Percentiles rank a stretch among this genome's conserved stretches.
Conservation (phyloP, 1,140 invertebrate species). For the Ceratina japonica region DNA sequence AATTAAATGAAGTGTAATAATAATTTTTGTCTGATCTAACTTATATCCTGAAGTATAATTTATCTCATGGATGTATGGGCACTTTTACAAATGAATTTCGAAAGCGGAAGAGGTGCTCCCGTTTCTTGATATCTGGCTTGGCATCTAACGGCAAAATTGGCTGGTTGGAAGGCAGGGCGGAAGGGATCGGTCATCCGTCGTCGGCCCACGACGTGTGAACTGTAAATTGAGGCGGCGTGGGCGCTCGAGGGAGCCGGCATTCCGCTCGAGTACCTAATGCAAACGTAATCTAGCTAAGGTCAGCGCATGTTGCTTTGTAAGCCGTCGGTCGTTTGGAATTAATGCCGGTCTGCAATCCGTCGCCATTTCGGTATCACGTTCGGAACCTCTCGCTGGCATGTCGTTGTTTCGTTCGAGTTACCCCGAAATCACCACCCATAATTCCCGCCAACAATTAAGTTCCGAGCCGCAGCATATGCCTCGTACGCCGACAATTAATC, state of each 20-base stretch:
- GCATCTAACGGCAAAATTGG: background rate
- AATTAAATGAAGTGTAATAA: too few species aligned
- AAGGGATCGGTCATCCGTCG: slow-evolving; percentile 54
- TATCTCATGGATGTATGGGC: too few species aligned
- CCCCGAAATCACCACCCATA: background rate
- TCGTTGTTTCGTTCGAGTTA: background rate
- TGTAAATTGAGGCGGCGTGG: slow-evolving; percentile 61
- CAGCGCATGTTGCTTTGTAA: slow-evolving; percentile 69
- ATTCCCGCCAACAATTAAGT: too few species aligned
- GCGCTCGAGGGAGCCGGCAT: slow-evolving; percentile 54
- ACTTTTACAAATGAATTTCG: too few species aligned
- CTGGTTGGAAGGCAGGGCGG: background rate
- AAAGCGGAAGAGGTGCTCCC: too few species aligned
- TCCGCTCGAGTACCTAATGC: slow-evolving; percentile 72
- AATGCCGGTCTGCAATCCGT: slow-evolving; percentile 67
- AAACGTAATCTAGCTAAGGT: slow-evolving; percentile 73
- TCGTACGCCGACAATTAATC: too few species aligned
- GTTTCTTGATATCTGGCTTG: background rate
- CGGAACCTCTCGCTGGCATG: background rate
- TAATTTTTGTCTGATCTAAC: too few species aligned
- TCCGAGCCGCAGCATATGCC: too few species aligned
- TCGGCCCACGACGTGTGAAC: slow-evolving; percentile 64
- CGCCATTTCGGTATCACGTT: slow-evolving; percentile 5
- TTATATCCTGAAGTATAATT: too few species aligned
- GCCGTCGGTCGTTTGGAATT: slow-evolving; percentile 68